Conservation (phyloP, 2,797 vertebrate genomes). For the Notolabrus celidotus region DNA sequence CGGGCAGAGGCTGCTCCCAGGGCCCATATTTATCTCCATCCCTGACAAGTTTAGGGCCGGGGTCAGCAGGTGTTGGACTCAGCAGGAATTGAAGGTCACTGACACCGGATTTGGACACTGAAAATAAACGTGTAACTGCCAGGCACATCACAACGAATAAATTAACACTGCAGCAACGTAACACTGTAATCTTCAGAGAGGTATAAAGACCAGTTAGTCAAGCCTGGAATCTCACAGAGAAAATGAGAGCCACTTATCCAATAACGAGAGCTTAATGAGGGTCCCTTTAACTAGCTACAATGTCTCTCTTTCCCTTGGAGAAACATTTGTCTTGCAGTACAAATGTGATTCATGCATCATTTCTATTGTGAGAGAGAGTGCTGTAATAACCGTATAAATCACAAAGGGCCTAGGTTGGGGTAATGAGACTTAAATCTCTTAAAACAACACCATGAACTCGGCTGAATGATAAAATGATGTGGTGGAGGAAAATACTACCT, state of each 20-base stretch:
- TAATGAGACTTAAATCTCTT: slow-evolving; percentile 87
- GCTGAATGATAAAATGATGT: slow-evolving; percentile 85
- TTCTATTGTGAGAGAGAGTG: slow-evolving; percentile 84
- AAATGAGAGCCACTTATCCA: slow-evolving; percentile 89
- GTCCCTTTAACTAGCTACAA: slow-evolving; percentile 84
- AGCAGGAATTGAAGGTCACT: slow-evolving; percentile 85
- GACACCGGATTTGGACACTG: slow-evolving; percentile 72
- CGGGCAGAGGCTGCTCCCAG: slow-evolving; percentile 43
- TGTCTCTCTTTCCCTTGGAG: slow-evolving; percentile 83
- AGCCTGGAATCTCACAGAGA: slow-evolving; percentile 82
- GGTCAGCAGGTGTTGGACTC: slow-evolving; percentile 82
- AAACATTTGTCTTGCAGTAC: slow-evolving; percentile 87
- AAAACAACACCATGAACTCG: slow-evolving; percentile 86
- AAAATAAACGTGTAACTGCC: slow-evolving; percentile 75
- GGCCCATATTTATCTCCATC: slow-evolving; percentile 63
- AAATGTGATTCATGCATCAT: slow-evolving; percentile 88
- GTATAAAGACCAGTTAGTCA: slow-evolving; percentile 84
- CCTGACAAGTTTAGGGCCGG: slow-evolving; percentile 77
- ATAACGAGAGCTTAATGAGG: slow-evolving; percentile 88
- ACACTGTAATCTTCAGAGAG: slow-evolving; percentile 80
- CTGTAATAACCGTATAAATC: slow-evolving; percentile 87
- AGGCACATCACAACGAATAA: slow-evolving; percentile 76
- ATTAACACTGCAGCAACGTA: slow-evolving; percentile 74
- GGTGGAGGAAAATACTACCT: slow-evolving; percentile 81
- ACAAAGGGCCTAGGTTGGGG: slow-evolving; percentile 79